Base-by-base conservation (phyloP, 2,113 vertebrate genomes). In the Pelobates fuscus region DNA sequence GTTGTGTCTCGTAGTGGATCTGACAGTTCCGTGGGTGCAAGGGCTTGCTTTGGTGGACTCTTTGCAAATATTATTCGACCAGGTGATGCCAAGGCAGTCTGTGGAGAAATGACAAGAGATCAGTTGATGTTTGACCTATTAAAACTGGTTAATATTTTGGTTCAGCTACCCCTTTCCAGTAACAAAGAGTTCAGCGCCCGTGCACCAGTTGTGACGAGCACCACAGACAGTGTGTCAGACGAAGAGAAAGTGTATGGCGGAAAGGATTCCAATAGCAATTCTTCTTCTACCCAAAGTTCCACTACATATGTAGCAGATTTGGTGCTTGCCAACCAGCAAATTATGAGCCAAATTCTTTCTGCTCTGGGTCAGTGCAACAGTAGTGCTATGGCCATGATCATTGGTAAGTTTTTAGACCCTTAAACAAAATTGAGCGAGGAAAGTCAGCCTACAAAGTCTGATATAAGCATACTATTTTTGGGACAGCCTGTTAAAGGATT, bases 361-460 rank as follows among this genome's bases (percentile, higher is more conserved):
- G 97, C 97, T 0, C 84, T 99, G 77, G 97, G 97, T 41, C 95
- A 99, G 78, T 99, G 97, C 88, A 99, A 99, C 88, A 99, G 97
- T 93, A 99, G 96, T 14, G 96, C 97, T 79, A 99, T 99, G 97
- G 97, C 97, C 44, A 99, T 99, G 97, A 99, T 99, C 75, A 99
- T 99, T 77, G 97, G 97, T 99, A 90, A 5, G 93, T 92, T 79
- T 85, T 79, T 77, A 1, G 8, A 30, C 2, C 60, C 24, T 60
- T 17, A 25, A 17, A 3, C 26, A 15, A 14, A 27, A 23, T 18
- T 11, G 26, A 27, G 2, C 10, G 26, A 52, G 18, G 21, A 6
- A n/a, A n/a, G n/a, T n/a, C n/a, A n/a, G n/a, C n/a, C n/a, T n/a
- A n/a, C n/a, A n/a, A n/a, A n/a, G n/a, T n/a, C n/a, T n/a, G n/a